Conservation (phyloP, 2,888 invertebrate species). For the Oligia strigilis region DNA sequence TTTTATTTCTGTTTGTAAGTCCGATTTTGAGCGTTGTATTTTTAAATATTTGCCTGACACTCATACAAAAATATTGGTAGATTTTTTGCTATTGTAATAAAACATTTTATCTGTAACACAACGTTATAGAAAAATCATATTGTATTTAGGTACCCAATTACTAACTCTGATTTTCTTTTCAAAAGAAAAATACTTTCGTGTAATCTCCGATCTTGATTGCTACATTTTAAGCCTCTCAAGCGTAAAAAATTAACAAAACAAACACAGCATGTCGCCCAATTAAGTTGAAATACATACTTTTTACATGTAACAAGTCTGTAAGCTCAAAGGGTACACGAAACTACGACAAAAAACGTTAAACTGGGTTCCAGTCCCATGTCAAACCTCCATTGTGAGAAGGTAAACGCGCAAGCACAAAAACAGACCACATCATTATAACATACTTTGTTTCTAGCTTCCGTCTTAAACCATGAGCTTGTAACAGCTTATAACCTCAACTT, state of each 20-base stretch:
- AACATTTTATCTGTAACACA: slow-evolving; percentile 14
- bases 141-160: slow-evolving; percentile 46
- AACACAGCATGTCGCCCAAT: slow-evolving; percentile 67
- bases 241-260: slow-evolving; percentile 65
- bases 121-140: slow-evolving; percentile 27
- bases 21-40: slow-evolving; percentile 30
- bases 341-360: slow-evolving; percentile 59
- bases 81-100: slow-evolving; percentile 6
- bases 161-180: slow-evolving; percentile 10
- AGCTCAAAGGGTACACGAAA: slow-evolving; percentile 58
- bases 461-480: slow-evolving; percentile 57
- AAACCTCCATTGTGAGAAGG: slow-evolving; percentile 56
- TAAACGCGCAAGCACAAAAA: slow-evolving; percentile 56
- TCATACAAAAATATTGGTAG: neutral
- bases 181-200: slow-evolving; percentile 24
- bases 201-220: slow-evolving; percentile 59
- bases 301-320: slow-evolving; percentile 54
- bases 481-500: slow-evolving; percentile 59
- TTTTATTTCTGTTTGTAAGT: slow-evolving; percentile 24
- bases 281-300: slow-evolving; percentile 58
- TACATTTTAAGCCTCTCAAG: slow-evolving; percentile 49
- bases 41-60: slow-evolving; percentile 17
- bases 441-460: slow-evolving; percentile 63
- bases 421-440: slow-evolving; percentile 64
- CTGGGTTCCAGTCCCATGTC: slow-evolving; percentile 63